Base-by-base conservation (phyloP, 2,113 vertebrate genomes). In the Eublepharis macularius region DNA sequence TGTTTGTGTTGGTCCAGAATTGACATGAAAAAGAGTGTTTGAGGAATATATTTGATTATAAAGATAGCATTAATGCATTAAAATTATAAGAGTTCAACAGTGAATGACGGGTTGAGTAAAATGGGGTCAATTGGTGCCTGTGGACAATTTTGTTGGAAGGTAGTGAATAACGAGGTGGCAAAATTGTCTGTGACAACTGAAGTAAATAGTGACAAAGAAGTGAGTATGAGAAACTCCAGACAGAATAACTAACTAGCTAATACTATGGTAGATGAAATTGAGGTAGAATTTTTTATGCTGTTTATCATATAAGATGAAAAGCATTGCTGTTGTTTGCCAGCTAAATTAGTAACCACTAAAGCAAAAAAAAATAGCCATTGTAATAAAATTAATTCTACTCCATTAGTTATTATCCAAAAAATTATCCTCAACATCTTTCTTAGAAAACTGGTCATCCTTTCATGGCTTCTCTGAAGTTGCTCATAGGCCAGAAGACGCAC, bases 101-200 rank as follows among this genome's bases (percentile, higher is more conserved):
- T 1, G 43, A 43, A 16, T 74, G 72, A 47, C 41, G 6, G 72
- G 41, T 43, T 29, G 19, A 57, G 49, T 32, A 45, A 41, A 45
- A 47, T 11, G 2, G 41, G 39, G 41, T 32, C 11, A 45, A 10
- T 75, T 43, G 13, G 41, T 75, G 13, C 69, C 69, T 39, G 19
- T 36, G 49, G 34, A 57, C 51, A 57, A 24, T 41, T 83, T 13
- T 81, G 41, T 0, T 2, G 83, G 36, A 39, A 88, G 83, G 60
- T 86, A 66, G 14, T 89, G 76, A 92, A 90, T 87, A 65, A 11
- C 43, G 65, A 75, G 24, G 24, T 77, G 77, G 69, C 49, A 41
- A 81, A 89, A 86, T 79, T 0, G 1, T 11, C 72, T 3, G 1
- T 5, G 14, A 11, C 69, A n/a, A 74, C 26, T 74, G 6, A 1